Percentiles rank a stretch among this genome's conserved stretches.
These are phyloP conservation scores for Cryptus viduatorius DNA, from an alignment of 2,888 invertebrate genomes.

Conservation along the genomic window DNA sequence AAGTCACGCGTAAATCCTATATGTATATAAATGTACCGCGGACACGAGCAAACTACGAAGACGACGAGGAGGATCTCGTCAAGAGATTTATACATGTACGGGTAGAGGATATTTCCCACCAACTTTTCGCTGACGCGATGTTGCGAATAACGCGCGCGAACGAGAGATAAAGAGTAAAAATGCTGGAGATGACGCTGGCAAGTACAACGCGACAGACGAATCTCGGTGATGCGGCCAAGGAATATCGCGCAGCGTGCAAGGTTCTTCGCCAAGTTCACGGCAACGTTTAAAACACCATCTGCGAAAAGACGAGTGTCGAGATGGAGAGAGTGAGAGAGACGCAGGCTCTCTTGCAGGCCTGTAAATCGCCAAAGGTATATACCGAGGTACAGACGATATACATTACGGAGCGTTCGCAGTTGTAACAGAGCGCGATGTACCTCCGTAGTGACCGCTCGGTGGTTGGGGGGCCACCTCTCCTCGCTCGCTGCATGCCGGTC, in stretches of 20 bases:
- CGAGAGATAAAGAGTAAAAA: slow-evolving; percentile 17
- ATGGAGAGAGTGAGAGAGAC: background rate
- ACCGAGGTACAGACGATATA: slow-evolving; percentile 1
- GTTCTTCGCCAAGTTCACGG: slow-evolving; percentile 78
- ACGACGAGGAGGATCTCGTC: slow-evolving; percentile 31
- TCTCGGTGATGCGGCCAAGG: slow-evolving; percentile 34
- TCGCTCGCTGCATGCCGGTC: slow-evolving; percentile 59
- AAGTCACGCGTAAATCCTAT: background rate
- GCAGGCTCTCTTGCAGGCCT: slow-evolving; percentile 44
- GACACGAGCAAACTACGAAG: slow-evolving; percentile 35
- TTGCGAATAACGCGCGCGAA: slow-evolving; percentile 15
- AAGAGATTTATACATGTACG: slow-evolving; percentile 2
- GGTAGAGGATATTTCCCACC: slow-evolving; percentile 50
- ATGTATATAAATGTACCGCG: background rate
- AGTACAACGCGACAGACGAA: slow-evolving; percentile 50
- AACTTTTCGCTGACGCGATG: slow-evolving; percentile 42
- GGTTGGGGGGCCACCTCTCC: slow-evolving; percentile 49
- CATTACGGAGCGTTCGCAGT: slow-evolving; percentile 13
- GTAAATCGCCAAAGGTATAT: slow-evolving; percentile 43
- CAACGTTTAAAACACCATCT: slow-evolving; percentile 81
- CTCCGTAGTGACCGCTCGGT: slow-evolving; percentile 36
- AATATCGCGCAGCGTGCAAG: slow-evolving; percentile 61
- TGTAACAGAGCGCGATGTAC: slow-evolving; percentile 25
- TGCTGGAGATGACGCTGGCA: slow-evolving; percentile 42
- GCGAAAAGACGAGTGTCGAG: slow-evolving; percentile 73